Evolutionary conservation across 2,888 invertebrate species (phyloP).

Genomic region (Amphimallon solstitiale): DNA sequence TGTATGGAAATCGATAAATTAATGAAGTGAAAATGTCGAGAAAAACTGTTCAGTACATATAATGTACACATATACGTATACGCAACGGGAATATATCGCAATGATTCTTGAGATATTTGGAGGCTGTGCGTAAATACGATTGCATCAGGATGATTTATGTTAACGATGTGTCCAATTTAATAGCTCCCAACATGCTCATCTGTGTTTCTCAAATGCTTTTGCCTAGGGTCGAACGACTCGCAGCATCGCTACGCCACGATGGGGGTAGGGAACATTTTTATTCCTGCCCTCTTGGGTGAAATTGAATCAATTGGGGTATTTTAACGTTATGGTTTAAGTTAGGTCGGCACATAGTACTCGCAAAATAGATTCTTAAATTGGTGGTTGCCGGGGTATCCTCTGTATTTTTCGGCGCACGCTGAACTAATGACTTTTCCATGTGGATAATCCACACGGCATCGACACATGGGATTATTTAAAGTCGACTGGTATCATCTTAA

Average conservation of each 20-base stretch:
- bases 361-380: conserved; percentile 45
- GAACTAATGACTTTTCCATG: conserved; percentile 45
- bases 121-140: conserved; percentile 48
- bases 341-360: conserved; percentile 47
- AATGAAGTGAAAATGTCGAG: too few species aligned
- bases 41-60: too few species aligned
- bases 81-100: background rate
- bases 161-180: conserved; percentile 61
- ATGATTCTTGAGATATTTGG: conserved; percentile 36
- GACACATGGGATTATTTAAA: conserved; percentile 46
- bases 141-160: conserved; percentile 62
- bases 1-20: too few species aligned
- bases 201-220: conserved; percentile 60
- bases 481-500: conserved; percentile 44
- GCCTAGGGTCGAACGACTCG: conserved; percentile 55
- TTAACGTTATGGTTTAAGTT: conserved; percentile 55
- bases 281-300: conserved; percentile 59
- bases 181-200: conserved; percentile 63
- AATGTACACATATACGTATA: too few species aligned
- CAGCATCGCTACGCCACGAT: conserved; percentile 44
- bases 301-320: conserved; percentile 61
- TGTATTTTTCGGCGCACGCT: conserved; percentile 1
- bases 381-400: conserved; percentile 11
- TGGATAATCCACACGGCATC: conserved; percentile 41
- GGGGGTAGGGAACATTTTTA: conserved; percentile 56